Conservation (phyloP, 2,797 vertebrate genomes). For the Peromyscus eremicus region DNA sequence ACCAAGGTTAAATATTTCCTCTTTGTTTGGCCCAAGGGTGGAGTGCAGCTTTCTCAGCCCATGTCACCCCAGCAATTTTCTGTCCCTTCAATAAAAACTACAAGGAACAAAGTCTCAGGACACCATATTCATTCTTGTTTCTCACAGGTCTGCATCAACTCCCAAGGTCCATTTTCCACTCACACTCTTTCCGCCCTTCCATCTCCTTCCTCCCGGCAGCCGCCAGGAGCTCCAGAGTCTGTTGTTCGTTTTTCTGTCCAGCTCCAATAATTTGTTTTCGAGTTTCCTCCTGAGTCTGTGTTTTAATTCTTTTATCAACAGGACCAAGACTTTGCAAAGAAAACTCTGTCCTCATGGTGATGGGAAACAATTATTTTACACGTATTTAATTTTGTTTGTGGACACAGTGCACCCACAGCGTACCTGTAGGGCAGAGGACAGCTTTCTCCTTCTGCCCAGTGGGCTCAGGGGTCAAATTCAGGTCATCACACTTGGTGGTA, state of each 20-base stretch:
- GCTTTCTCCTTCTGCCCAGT: too few relatives aligned
- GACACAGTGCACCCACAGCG: background rate
- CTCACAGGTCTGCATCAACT: fast-evolving
- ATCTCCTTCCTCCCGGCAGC: background rate
- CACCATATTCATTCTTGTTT: background rate
- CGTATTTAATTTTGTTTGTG: background rate
- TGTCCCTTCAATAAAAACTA: background rate
- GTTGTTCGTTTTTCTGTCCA: too few relatives aligned
- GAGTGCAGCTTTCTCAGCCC: too few relatives aligned
- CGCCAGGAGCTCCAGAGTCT: background rate
- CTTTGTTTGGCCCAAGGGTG: background rate
- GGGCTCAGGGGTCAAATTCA: background rate
- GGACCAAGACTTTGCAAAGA: background rate
- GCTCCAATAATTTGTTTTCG: background rate
- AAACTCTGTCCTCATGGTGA: background rate
- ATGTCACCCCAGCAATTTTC: background rate
- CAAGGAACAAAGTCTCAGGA: background rate
- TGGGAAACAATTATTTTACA: background rate
- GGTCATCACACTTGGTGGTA: too few relatives aligned
- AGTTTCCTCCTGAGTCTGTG: background rate
- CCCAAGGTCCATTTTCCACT: background rate
- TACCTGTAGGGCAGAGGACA: background rate
- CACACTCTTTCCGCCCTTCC: too few relatives aligned
- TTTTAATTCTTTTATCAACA: background rate
- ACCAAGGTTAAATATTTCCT: background rate